These are phyloP conservation scores for Drosophila guanche DNA, from an alignment of 1,140 invertebrate species.

Conservation along the genomic window DNA sequence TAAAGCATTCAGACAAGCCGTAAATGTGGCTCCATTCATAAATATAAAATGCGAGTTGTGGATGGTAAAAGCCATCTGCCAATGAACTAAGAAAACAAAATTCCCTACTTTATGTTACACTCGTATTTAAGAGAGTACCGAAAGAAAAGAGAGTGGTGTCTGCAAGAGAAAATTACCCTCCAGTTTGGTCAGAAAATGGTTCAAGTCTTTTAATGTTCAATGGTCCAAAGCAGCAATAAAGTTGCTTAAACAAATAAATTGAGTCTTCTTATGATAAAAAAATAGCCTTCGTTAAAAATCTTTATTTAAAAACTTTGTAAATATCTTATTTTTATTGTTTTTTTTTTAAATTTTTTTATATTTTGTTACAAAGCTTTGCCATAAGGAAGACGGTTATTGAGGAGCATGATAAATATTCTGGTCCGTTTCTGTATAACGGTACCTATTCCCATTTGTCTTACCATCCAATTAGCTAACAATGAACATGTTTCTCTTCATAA, in stretches of 20 bases:
- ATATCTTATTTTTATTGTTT: too few species aligned
- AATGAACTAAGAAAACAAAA: conserved; percentile 3
- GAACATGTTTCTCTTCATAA: conserved; percentile 48
- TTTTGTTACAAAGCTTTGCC: too few species aligned
- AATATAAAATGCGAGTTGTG: conserved; percentile 9
- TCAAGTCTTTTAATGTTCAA: not conserved
- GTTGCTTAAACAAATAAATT: not conserved
- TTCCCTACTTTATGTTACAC: conserved; percentile 17
- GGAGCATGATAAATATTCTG: too few species aligned
- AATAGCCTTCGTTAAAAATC: too few species aligned
- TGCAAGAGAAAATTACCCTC: conserved; percentile 1
- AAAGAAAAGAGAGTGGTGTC: not conserved
- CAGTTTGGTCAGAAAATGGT: too few species aligned
- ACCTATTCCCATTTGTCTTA: conserved; percentile 23
- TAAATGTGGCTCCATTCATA: conserved; percentile 30
- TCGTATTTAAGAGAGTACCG: conserved; percentile 55
- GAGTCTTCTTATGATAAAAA: too few species aligned
- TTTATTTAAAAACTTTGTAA: too few species aligned
- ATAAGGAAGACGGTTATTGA: too few species aligned
- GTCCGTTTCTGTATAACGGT: conserved; percentile 18
- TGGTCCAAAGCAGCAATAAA: not conserved
- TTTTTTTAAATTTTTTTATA: too few species aligned
- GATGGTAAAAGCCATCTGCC: not conserved
- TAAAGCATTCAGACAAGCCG: not conserved
- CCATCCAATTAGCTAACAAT: conserved; percentile 62